Base-by-base conservation (phyloP, 2,113 vertebrate species). In the Ammodytes dubius region DNA sequence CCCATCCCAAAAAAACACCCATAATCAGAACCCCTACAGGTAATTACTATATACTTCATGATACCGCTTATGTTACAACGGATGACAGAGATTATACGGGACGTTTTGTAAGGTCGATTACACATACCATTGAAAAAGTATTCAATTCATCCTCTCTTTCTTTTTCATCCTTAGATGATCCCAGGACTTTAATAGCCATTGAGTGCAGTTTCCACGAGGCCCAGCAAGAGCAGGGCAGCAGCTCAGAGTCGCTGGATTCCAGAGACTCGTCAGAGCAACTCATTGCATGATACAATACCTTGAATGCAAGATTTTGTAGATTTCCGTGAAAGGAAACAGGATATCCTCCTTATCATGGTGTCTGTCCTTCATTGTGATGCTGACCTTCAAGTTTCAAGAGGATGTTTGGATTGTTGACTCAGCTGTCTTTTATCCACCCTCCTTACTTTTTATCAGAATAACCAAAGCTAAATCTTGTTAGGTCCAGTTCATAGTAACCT, bases 201-300 rank as follows among this genome's bases (percentile, higher is more conserved):
- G 97, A 97, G 12, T 97, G 96, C 57, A 98, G 96, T 59, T 97
- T 95, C 79, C 95, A 88, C 2, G 97, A 96, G 63, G 97, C 98
- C 0, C 94, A 98, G 73, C 97, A 98, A 69, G 98, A 99, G 60
- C 94, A 97, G 42, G 94, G 94, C 14, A 92, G 96, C 94, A 82
- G 96, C 88, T 79, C 63, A 2, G 93, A 94, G 72, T 92, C 93
- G 0, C 58, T 95, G 14, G 49, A 14, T 60, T 91, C 91, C 12
- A 85, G 91, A 40, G 88, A 88, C 45, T 88, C 93, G 0, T 59
- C 87, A 7, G 43, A 69, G 0, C 88, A 72, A 39, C 89, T 94
- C 52, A 70, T 94, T 14, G 79, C 70, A n/a, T 95, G 84, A 27
- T 27, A 27, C 27, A 27, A 27, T 27, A 27, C 27, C 27, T 27